These are phyloP conservation scores for Drosophila aff. DNA, from an alignment of 1,140 invertebrate genomes.

Conservation along the genomic window DNA sequence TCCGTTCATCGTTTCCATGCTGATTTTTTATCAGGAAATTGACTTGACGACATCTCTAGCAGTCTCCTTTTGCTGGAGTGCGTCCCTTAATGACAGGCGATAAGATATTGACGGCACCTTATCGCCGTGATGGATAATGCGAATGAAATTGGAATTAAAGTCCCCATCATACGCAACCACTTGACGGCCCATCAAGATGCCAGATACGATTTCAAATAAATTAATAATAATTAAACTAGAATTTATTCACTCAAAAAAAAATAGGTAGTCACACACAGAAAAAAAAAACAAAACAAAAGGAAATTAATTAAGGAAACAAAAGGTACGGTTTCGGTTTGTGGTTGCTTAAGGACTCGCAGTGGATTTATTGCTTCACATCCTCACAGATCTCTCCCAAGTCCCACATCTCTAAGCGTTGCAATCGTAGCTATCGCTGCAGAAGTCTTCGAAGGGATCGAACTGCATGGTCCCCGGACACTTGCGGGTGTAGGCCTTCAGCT, in stretches of 20 bases:
- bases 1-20: not conserved
- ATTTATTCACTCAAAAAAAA: constrained; percentile 57
- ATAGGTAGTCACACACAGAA: constrained; percentile 11
- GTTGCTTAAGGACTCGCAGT: constrained; percentile 22
- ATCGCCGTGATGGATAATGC: constrained; percentile 35
- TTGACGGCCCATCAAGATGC: constrained; percentile 25
- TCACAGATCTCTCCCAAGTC: not conserved
- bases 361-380: constrained; percentile 28
- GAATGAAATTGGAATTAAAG: constrained; percentile 37
- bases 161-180: constrained; percentile 27
- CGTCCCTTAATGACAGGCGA: constrained; percentile 22
- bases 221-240: constrained; percentile 65
- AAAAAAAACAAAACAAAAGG: constrained; percentile 5
- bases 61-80: not conserved
- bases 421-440: constrained; percentile 13
- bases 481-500: not conserved
- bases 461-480: constrained; percentile 54
- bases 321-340: constrained; percentile 17
- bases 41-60: constrained; percentile 5
- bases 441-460: constrained; percentile 31
- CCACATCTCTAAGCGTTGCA: constrained; percentile 21
- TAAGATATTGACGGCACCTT: constrained; percentile 16
- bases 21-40: constrained; percentile 17
- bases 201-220: constrained; percentile 44
- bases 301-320: constrained; percentile 12